Conservation (phyloP, 2,797 vertebrate species). For the Bufotes viridis region DNA sequence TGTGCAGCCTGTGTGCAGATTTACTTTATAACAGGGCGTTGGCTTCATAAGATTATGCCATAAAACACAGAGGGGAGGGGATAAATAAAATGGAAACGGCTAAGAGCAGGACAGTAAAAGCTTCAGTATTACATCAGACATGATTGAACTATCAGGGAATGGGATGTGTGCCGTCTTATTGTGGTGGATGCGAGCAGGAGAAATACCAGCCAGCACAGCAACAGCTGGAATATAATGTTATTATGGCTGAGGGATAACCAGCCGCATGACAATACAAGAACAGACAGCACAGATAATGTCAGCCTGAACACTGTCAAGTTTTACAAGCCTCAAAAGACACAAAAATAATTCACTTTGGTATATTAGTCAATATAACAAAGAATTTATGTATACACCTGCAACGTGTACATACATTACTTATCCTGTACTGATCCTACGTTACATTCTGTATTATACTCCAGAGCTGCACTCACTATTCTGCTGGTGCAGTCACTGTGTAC, state of each 20-base stretch:
- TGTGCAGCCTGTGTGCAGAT: not conserved
- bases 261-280: not conserved
- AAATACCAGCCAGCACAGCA: not conserved
- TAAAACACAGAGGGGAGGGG: slow-evolving; percentile 30
- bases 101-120: slow-evolving; percentile 36
- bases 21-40: slow-evolving; percentile 49
- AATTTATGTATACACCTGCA: too few relatives aligned
- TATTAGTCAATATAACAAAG: too few relatives aligned
- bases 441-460: too few relatives aligned
- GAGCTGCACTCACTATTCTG: too few relatives aligned
- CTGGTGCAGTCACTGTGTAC: too few relatives aligned
- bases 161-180: not conserved
- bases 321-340: not conserved
- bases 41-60: slow-evolving; percentile 41
- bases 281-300: too few relatives aligned
- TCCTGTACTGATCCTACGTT: too few relatives aligned
- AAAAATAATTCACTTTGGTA: not conserved
- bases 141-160: slow-evolving; percentile 14
- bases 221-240: slow-evolving; percentile 31
- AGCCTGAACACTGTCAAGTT: not conserved
- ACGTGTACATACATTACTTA: too few relatives aligned
- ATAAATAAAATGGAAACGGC: slow-evolving; percentile 35
- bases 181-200: not conserved
- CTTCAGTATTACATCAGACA: slow-evolving; percentile 33
- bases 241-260: not conserved